phyloP scores from a whole-genome alignment of 2,888 invertebrate genomes.

The Melikaiella ostensackeni region DNA sequence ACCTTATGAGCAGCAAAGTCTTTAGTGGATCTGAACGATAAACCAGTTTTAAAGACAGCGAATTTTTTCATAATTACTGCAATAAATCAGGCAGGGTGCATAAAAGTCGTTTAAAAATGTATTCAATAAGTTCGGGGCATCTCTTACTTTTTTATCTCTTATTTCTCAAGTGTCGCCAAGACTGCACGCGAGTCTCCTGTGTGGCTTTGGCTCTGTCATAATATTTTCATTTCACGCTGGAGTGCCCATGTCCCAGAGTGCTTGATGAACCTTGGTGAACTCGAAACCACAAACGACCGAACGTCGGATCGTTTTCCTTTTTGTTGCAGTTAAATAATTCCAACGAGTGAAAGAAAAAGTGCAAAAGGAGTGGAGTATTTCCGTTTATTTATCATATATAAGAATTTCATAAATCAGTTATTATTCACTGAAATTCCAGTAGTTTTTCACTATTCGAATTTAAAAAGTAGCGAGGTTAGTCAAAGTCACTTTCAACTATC shows the following conservation, averaged over 20 bases:
- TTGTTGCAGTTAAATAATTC: neutral
- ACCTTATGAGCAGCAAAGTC: constrained; percentile 14
- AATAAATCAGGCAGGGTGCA: constrained; percentile 21
- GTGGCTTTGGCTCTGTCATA: constrained; percentile 61
- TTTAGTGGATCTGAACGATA: constrained; percentile 30
- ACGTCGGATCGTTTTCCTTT: neutral
- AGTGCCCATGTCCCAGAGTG: constrained; percentile 65
- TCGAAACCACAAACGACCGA: constrained; percentile 60
- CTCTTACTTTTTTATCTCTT: constrained; percentile 40
- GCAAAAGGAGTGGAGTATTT: neutral
- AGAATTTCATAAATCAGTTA: too few species aligned
- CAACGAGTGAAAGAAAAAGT: neutral
- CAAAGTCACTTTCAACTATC: too few species aligned
- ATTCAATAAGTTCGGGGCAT: constrained; percentile 38
- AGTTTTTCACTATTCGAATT: too few species aligned
- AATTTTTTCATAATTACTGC: constrained; percentile 27
- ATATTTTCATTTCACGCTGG: constrained; percentile 73
- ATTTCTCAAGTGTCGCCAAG: constrained; percentile 36
- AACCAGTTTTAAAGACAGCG: constrained; percentile 36
- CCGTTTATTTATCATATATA: too few species aligned
- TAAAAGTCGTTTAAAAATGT: constrained; percentile 40
- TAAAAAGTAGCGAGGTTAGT: too few species aligned
- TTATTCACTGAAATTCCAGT: too few species aligned
- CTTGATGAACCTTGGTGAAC: constrained; percentile 67
- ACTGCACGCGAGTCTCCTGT: constrained; percentile 46